Conservation (phyloP, 2,113 vertebrate genomes). For the Reinhardtius hippoglossoides region DNA sequence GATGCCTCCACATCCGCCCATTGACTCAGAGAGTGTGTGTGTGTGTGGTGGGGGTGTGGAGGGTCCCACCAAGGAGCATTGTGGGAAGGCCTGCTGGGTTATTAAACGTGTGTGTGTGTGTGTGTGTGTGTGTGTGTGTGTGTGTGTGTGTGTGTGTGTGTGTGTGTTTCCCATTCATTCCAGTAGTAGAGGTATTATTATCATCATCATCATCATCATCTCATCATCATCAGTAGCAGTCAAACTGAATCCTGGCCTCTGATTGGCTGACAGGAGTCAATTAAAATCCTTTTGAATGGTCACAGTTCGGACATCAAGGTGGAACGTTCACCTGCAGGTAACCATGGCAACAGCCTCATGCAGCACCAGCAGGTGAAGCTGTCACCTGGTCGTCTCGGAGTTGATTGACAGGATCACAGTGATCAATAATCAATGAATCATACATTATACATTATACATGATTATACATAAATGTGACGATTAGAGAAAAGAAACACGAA, state of each 20-base stretch:
- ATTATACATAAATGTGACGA: no score
- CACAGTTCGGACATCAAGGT: neutral
- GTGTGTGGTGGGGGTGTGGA: slow-evolving; percentile 30
- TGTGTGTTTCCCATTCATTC: slow-evolving; percentile 30
- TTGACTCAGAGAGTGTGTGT: slow-evolving; percentile 54
- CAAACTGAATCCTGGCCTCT: neutral
- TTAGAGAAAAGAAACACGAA: no score
- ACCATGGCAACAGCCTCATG: slow-evolving; percentile 30
- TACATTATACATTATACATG: no score
- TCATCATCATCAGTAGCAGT: neutral
- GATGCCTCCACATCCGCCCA: slow-evolving; percentile 78
- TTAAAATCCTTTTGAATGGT: neutral
- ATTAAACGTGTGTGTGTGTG: slow-evolving; percentile 23
- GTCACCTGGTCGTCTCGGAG: neutral
- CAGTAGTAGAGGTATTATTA: neutral
- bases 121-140: slow-evolving; percentile 36
- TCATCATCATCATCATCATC: no score
- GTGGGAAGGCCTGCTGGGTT: slow-evolving; percentile 56
- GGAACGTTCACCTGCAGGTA: slow-evolving; percentile 14
- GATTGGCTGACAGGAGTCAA: slow-evolving; percentile 28
- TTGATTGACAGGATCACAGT: no score
- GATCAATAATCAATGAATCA: no score
- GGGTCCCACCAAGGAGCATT: slow-evolving; percentile 63
- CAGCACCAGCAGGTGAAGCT: neutral
- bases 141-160: slow-evolving; percentile 42